Evolutionary conservation across 2,888 invertebrate genomes (phyloP).

Genomic region (Anoplius nigerrimus): DNA sequence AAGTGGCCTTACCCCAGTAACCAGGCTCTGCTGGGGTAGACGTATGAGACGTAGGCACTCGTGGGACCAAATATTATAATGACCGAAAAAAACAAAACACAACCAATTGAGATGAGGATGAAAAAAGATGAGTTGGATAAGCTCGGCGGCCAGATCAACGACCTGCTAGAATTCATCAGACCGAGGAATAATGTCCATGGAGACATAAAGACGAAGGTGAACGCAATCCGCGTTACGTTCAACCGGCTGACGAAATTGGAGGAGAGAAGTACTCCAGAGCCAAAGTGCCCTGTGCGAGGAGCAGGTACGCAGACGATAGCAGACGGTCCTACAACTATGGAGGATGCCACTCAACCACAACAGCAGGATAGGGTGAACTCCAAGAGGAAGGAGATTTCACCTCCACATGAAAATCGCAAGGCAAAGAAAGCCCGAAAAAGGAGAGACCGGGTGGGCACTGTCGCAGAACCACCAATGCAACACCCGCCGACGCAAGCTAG

Average conservation of each 20-base stretch:
- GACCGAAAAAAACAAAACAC: too few species aligned
- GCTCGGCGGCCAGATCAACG: background rate
- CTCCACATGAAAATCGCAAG: background rate
- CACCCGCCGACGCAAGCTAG: background rate
- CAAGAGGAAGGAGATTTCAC: background rate
- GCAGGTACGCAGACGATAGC: background rate
- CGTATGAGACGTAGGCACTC: too few species aligned
- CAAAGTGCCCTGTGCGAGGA: background rate
- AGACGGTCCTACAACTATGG: background rate
- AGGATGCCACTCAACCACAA: background rate
- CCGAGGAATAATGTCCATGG: conserved; percentile 24
- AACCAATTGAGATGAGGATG: too few species aligned
- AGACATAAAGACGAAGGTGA: conserved; percentile 12
- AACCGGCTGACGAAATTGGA: background rate
- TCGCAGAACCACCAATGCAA: background rate
- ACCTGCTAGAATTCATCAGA: conserved; percentile 18
- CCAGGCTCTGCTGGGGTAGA: too few species aligned
- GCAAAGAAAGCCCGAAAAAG: background rate
- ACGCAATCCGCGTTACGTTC: background rate
- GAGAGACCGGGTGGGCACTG: background rate
- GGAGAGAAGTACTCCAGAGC: background rate
- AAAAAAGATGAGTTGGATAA: too few species aligned
- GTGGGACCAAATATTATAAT: too few species aligned
- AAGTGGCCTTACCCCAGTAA: too few species aligned
- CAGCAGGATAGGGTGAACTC: too few species aligned